Evolutionary conservation across 2,888 invertebrate species (phyloP), one percentile per base, ranked within the genome.

Genomic region (Carabus problematicus): DNA sequence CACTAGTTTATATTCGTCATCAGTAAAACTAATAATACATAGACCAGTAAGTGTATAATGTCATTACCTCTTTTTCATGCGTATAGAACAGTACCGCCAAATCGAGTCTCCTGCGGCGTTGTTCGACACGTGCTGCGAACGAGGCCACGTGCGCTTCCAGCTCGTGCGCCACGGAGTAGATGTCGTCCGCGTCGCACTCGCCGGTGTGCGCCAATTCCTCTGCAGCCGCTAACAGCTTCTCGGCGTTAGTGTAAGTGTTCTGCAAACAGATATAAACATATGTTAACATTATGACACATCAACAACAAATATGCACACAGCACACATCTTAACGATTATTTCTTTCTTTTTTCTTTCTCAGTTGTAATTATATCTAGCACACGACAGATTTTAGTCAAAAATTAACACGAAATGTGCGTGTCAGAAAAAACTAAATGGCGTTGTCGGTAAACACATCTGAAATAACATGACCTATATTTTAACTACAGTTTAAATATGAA

Each of bases 191-290:
- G 78, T 96, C 95, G 76, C 97, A 97, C 83, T 98, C 98, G 19
- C 98, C 97, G 0, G 97, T 95, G 71, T 94, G 90, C 0, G 97
- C 97, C 74, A 98, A 83, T 81, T 98, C 98, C 77, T 97, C 97
- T 0, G 98, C 98, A 0, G 98, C 98, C 0, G 95, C 92, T 59
- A 98, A 85, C 54, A 98, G 84, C 83, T 98, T 98, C 80, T 98
- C 97, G 0, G 98, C 98, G 85, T 98, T 98, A 70, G 97, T 97
- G 79, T 98, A 98, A 1, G 98, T 98, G 79, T 98, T 98, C 91
- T 97, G 85, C 0, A 84, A 82, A 60, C 73, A 76, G 74, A 73
- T 64, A 64, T 55, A 60, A 52, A 12, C 18, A 52, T 14, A 11
- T 12, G 7, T 12, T 45, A 12, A 45, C 14, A 45, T 45, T 45